Evolutionary conservation across 2,797 vertebrate species (phyloP).

Genomic region (Schizopygopsis malacanthus): DNA sequence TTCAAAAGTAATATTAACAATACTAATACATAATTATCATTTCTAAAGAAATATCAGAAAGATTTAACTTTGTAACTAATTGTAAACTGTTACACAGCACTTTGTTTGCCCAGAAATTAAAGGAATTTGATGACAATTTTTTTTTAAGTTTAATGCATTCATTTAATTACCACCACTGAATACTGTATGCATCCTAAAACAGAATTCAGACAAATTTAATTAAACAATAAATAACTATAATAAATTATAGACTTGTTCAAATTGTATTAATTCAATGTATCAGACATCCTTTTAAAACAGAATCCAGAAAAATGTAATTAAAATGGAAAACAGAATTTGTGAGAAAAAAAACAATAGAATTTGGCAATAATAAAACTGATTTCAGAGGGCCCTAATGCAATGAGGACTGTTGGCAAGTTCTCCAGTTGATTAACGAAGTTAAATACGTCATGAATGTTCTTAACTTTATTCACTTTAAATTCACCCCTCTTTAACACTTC

Average conservation of each 20-base stretch:
- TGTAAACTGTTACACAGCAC: no score
- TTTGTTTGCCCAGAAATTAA: neutral
- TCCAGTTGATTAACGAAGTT: neutral
- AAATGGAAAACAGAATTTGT: neutral
- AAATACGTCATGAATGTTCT: neutral
- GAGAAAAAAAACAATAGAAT: rapidly evolving
- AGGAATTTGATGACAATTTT: neutral
- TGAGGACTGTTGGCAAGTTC: neutral
- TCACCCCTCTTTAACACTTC: neutral
- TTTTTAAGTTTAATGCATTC: neutral
- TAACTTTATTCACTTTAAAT: neutral
- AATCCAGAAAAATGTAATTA: neutral
- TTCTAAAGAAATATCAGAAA: neutral
- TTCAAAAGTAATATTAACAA: neutral
- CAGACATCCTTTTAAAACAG: neutral
- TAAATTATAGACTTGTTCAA: neutral
- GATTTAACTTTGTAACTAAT: no score
- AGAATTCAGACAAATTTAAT: neutral
- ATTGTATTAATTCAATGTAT: neutral
- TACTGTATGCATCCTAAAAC: neutral
- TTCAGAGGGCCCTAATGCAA: neutral
- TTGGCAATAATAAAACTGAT: neutral
- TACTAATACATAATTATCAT: neutral
- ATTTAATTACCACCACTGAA: neutral
- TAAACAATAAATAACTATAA: neutral